phyloP scores from a whole-genome alignment of 2,888 invertebrate genomes.

The Sinelater perroti region DNA sequence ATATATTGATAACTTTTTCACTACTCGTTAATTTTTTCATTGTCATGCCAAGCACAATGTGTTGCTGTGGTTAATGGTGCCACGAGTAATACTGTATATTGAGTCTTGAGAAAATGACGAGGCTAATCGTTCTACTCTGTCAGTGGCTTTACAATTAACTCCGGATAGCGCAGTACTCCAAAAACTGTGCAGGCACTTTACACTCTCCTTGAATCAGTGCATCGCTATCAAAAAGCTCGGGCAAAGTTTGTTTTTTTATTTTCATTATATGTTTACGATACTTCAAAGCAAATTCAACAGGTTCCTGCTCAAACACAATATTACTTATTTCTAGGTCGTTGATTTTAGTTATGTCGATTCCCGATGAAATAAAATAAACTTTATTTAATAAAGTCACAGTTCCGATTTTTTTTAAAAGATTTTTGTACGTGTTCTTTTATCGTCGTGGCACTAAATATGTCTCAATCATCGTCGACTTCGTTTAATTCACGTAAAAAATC shows the following conservation, averaged over 20 bases:
- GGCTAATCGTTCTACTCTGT: slow-evolving; percentile 39
- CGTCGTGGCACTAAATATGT: not conserved
- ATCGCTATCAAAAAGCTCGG: slow-evolving; percentile 39
- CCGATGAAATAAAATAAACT: not conserved
- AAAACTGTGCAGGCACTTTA: slow-evolving; percentile 43
- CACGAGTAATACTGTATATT: slow-evolving; percentile 39
- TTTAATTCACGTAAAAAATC: not conserved
- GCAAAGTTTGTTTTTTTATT: slow-evolving; percentile 38
- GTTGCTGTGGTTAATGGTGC: slow-evolving; percentile 39
- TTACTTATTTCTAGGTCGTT: slow-evolving; percentile 35
- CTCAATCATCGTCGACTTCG: not conserved
- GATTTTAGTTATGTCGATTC: slow-evolving; percentile 33
- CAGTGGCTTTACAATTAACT: slow-evolving; percentile 26
- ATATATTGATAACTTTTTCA: slow-evolving; percentile 41
- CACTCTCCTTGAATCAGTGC: slow-evolving; percentile 42
- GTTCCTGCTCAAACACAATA: slow-evolving; percentile 27
- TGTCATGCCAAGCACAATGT: slow-evolving; percentile 41
- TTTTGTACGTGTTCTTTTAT: not conserved
- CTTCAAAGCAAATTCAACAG: slow-evolving; percentile 39
- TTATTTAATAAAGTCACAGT: not conserved
- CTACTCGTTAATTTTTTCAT: slow-evolving; percentile 44
- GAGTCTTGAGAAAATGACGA: slow-evolving; percentile 40
- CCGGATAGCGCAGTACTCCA: slow-evolving; percentile 42
- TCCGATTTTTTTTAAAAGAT: not conserved
- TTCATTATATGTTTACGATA: slow-evolving; percentile 36